Evolutionary conservation across 2,113 vertebrate species (phyloP).

Genomic region (Guaruba guarouba): DNA sequence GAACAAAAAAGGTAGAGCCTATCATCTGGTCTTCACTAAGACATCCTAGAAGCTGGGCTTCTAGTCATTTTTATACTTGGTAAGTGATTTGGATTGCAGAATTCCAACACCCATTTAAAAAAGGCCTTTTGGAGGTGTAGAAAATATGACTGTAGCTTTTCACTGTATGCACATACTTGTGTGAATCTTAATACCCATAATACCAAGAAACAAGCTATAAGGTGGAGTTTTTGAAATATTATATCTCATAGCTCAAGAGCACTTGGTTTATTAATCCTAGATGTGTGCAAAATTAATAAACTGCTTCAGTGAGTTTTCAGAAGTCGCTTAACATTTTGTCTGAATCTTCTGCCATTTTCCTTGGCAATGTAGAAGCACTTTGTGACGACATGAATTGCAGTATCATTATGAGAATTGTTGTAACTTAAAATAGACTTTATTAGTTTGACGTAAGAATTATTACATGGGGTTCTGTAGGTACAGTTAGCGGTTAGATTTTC

Average conservation of each 20-base stretch:
- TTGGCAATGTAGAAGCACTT: background rate
- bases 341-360: background rate
- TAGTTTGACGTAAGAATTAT: background rate
- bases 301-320: background rate
- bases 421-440: background rate
- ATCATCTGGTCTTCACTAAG: background rate
- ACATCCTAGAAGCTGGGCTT: background rate
- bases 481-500: background rate
- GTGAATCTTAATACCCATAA: accelerated
- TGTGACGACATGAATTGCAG: background rate
- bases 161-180: background rate
- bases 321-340: background rate
- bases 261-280: background rate
- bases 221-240: background rate
- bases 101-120: background rate
- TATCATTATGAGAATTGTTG: background rate
- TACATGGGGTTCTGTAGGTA: background rate
- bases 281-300: background rate
- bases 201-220: background rate
- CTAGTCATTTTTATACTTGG: background rate
- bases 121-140: background rate
- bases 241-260: background rate
- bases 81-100: background rate
- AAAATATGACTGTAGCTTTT: background rate
- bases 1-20: background rate